phyloP scores from a whole-genome alignment of 2,113 vertebrate genomes.

The Genyomyrus donnyi region DNA sequence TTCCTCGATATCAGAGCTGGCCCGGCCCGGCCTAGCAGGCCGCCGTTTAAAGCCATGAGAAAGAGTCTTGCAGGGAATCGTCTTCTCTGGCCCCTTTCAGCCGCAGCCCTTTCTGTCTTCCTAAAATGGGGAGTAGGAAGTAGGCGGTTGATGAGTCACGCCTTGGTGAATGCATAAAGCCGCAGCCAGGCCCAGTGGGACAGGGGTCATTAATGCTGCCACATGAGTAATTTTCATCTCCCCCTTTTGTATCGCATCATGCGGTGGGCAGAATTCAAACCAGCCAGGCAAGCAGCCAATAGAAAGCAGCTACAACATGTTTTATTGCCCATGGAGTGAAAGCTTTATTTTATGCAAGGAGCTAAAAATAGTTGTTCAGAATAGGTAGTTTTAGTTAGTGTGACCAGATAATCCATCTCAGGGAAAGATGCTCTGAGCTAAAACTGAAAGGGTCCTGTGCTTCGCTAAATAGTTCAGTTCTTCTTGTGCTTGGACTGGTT shows the following conservation, averaged over 20 bases:
- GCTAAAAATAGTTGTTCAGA: background rate
- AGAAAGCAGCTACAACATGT: background rate
- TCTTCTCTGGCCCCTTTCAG: background rate
- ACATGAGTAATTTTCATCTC: background rate
- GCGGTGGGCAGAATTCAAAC: background rate
- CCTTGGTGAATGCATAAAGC: background rate
- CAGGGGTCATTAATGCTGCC: background rate
- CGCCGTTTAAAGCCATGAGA: background rate
- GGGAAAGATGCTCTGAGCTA: background rate
- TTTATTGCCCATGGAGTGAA: background rate
- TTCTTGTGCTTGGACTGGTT: background rate
- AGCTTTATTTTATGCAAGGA: background rate
- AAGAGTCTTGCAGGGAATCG: background rate
- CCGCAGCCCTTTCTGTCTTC: background rate
- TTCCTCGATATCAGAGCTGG: background rate
- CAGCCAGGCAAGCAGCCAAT: background rate
- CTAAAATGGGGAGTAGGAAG: background rate
- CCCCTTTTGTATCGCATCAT: background rate
- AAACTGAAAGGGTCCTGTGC: background rate
- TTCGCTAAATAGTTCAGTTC: background rate
- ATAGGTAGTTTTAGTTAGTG: background rate
- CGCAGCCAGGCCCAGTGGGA: background rate
- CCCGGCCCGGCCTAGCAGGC: background rate
- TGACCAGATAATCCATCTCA: background rate
- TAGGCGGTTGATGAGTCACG: conserved; percentile 15